Conservation (phyloP, 2,888 invertebrate genomes). For the Rosalia funebris region DNA sequence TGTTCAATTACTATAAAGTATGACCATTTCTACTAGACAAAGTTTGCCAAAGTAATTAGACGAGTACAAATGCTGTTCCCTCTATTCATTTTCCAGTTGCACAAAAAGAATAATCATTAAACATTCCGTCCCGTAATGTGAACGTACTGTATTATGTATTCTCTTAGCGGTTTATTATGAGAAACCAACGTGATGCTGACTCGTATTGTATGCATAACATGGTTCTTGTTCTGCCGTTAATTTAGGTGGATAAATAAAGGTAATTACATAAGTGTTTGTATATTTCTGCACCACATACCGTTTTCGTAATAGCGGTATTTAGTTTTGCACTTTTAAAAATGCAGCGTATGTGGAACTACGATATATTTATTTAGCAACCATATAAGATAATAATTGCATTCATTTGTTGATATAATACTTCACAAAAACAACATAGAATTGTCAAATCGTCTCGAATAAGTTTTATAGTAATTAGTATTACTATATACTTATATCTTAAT, state of each 20-base stretch:
- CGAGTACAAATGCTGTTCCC: too few relatives aligned
- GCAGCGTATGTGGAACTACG: too few relatives aligned
- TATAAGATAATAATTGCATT: too few relatives aligned
- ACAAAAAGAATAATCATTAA: not conserved
- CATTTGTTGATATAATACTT: too few relatives aligned
- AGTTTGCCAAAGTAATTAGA: too few relatives aligned
- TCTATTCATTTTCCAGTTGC: not conserved
- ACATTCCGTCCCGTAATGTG: not conserved
- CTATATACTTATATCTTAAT: too few relatives aligned
- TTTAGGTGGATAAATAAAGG: slow-evolving; percentile 27
- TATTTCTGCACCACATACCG: not conserved
- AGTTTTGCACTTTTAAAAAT: not conserved
- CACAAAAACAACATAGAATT: too few relatives aligned
- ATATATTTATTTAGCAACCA: too few relatives aligned
- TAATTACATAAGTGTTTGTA: slow-evolving; percentile 16
- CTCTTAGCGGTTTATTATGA: slow-evolving; percentile 28
- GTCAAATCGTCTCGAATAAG: too few relatives aligned
- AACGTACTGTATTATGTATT: slow-evolving; percentile 14
- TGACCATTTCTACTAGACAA: too few relatives aligned
- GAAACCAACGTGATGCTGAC: slow-evolving; percentile 18
- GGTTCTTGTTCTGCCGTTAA: slow-evolving; percentile 29
- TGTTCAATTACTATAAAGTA: too few relatives aligned
- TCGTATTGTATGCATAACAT: slow-evolving; percentile 30
- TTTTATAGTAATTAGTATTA: too few relatives aligned
- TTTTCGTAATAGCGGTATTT: not conserved